These are phyloP conservation scores for Saxidomus purpurata DNA, from an alignment of 1,140 invertebrate species.

Conservation along the genomic window DNA sequence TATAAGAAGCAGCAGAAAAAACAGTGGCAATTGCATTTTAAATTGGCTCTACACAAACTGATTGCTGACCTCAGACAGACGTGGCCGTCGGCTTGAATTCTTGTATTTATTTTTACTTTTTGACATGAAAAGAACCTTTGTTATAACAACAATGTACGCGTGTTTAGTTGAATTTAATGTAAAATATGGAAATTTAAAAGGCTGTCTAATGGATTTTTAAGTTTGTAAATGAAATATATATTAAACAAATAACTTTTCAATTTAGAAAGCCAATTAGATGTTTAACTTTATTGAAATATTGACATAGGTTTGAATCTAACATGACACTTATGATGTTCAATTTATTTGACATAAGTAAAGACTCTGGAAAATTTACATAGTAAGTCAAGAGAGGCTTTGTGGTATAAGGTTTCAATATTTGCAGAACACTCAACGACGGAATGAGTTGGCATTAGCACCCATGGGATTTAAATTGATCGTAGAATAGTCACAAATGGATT, in stretches of 20 bases:
- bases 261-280: not conserved
- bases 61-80: too few relatives aligned
- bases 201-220: not conserved
- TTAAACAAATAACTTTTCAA: constrained; percentile 13
- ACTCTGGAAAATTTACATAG: not conserved
- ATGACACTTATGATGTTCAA: not conserved
- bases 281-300: constrained; percentile 10
- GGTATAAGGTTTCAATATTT: constrained; percentile 16
- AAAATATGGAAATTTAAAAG: not conserved
- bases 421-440: not conserved
- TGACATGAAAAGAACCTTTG: too few relatives aligned
- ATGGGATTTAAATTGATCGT: not conserved
- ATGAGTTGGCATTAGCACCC: not conserved
- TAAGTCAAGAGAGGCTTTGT: not conserved
- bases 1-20: too few relatives aligned
- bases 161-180: too few relatives aligned
- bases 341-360: constrained; percentile 7
- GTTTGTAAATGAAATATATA: not conserved
- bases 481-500: not conserved
- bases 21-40: too few relatives aligned
- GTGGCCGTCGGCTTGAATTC: too few relatives aligned
- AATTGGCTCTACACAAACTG: too few relatives aligned
- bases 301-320: not conserved
- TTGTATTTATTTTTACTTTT: too few relatives aligned
- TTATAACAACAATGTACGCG: too few relatives aligned